Evolutionary conservation across 2,888 invertebrate genomes (phyloP).

Genomic region (Ashinkailepas kermadecensis): DNA sequence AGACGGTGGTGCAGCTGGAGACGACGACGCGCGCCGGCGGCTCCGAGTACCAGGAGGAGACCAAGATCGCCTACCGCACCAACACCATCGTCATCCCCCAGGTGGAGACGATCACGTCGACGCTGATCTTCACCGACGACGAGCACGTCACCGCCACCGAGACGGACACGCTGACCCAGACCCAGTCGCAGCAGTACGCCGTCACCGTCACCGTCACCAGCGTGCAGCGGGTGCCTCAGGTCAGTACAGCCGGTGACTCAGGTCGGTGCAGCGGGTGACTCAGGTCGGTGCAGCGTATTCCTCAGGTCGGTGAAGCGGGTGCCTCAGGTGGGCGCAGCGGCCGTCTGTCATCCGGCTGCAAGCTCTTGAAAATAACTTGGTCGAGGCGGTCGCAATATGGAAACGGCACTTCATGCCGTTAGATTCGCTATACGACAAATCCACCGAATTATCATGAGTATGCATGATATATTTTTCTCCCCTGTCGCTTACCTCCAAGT

Average conservation of each 20-base stretch:
- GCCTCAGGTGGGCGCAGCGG: background rate
- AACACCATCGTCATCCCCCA: constrained; percentile 13
- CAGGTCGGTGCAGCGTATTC: too few relatives aligned
- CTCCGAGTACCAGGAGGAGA: constrained; percentile 23
- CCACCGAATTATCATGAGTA: too few relatives aligned
- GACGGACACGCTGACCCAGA: constrained; percentile 16
- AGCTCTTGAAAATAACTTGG: too few relatives aligned
- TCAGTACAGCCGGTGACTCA: background rate
- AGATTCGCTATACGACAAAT: too few relatives aligned
- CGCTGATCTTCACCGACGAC: constrained; percentile 23
- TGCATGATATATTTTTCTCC: too few relatives aligned
- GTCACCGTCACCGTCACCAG: constrained; percentile 21
- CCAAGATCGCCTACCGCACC: constrained; percentile 23
- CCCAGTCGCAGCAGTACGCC: constrained; percentile 10
- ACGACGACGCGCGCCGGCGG: constrained; percentile 23
- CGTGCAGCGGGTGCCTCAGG: constrained; percentile 3
- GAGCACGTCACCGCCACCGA: constrained; percentile 15
- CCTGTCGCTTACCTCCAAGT: too few relatives aligned
- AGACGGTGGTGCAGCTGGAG: constrained; percentile 20
- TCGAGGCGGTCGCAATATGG: too few relatives aligned
- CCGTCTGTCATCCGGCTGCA: too few relatives aligned
- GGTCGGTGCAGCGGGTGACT: background rate
- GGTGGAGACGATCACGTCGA: constrained; percentile 9
- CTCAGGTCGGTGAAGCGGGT: background rate
- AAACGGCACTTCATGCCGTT: too few relatives aligned